Evolutionary conservation across 1,140 invertebrate species (phyloP).

Genomic region (Popillia japonica): DNA sequence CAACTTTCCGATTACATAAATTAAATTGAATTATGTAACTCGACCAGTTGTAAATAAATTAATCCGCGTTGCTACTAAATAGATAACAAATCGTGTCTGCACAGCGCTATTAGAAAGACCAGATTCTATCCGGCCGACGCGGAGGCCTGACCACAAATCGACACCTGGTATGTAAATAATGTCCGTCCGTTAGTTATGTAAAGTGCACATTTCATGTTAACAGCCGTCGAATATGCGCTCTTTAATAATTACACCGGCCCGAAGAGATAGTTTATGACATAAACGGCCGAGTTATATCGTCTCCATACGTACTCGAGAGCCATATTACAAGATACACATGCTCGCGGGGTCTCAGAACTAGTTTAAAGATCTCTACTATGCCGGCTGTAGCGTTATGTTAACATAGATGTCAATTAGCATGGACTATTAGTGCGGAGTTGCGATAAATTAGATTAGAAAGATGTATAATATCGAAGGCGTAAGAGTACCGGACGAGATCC

Average conservation of each 20-base stretch:
- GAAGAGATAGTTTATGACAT: conserved; percentile 26
- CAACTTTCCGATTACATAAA: too few species aligned
- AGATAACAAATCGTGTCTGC: not conserved
- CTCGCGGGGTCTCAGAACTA: conserved; percentile 2
- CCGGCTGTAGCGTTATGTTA: not conserved
- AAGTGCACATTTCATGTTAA: conserved; percentile 23
- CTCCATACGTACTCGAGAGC: not conserved
- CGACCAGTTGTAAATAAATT: too few species aligned
- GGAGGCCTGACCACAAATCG: not conserved
- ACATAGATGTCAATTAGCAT: conserved; percentile 26
- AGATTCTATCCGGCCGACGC: too few species aligned
- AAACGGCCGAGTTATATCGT: not conserved
- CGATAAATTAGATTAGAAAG: conserved; percentile 35
- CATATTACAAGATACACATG: not conserved
- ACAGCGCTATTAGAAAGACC: too few species aligned
- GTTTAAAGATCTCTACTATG: not conserved
- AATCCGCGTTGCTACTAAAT: not conserved
- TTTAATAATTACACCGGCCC: conserved; percentile 2
- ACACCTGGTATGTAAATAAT: conserved; percentile 1
- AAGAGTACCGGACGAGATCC: not conserved
- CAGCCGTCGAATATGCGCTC: conserved; percentile 13
- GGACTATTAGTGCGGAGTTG: conserved; percentile 23
- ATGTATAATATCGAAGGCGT: conserved; percentile 13
- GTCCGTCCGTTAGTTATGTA: not conserved
- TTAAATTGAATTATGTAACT: too few species aligned